Evolutionary conservation across 2,113 vertebrate species (phyloP).

Genomic region (Myrmecophaga tridactyla): DNA sequence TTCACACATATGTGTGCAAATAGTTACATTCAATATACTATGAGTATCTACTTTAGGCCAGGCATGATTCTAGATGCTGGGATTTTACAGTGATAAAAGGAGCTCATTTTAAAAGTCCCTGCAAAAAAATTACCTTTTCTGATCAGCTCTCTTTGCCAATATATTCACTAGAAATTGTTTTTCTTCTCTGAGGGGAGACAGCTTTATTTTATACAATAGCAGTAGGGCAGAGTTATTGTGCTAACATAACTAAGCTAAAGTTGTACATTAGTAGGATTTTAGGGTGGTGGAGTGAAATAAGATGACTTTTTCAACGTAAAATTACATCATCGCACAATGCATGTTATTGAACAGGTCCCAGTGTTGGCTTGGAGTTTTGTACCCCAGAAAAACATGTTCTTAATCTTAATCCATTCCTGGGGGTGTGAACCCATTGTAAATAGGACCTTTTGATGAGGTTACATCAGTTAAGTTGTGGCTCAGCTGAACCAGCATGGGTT

Average conservation of each 20-base stretch:
- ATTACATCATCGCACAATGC: no score
- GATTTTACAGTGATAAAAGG: background rate
- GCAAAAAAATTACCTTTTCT: background rate
- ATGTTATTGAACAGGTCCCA: no score
- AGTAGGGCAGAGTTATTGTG: background rate
- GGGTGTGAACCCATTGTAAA: no score
- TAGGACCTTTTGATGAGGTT: no score
- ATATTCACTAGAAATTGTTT: background rate
- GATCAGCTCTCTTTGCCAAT: background rate
- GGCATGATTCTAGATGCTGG: background rate
- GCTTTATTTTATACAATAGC: background rate
- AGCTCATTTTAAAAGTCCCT: background rate
- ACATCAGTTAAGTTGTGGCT: no score
- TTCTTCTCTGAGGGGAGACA: background rate
- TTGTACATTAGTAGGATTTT: background rate
- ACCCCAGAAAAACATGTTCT: no score
- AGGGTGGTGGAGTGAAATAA: background rate
- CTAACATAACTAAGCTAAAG: background rate
- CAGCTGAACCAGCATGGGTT: no score
- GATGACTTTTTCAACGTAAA: background rate
- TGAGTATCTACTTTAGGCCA: background rate
- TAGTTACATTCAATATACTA: background rate
- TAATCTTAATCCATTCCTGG: no score
- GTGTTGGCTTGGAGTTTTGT: no score
- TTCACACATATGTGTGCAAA: background rate